Evolutionary conservation across 2,113 vertebrate genomes (phyloP).

Genomic region (Psilopsiagon aurifrons): DNA sequence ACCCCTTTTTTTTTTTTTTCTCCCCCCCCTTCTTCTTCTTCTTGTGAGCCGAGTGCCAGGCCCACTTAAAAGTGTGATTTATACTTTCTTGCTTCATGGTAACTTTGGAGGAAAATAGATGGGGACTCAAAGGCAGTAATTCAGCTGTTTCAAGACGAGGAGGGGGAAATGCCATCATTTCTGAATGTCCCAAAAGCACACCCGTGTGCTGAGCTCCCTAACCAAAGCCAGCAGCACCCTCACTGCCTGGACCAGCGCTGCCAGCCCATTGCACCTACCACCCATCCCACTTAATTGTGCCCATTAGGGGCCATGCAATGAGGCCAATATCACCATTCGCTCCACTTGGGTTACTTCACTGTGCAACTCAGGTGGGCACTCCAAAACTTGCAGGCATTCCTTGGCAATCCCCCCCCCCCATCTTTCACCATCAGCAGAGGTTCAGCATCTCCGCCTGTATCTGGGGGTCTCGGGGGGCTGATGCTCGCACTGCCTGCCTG

Average conservation of each 20-base stretch:
- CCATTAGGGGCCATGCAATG: not conserved
- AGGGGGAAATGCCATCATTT: constrained; percentile 72
- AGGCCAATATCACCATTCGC: not conserved
- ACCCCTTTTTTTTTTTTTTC: constrained; percentile 17
- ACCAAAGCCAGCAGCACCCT: not conserved
- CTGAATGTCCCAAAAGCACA: constrained; percentile 29
- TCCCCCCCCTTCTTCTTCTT: not conserved
- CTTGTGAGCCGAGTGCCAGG: constrained; percentile 77
- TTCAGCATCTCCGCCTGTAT: fast-evolving
- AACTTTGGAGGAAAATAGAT: constrained; percentile 79
- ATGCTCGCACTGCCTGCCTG: not conserved
- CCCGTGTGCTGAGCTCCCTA: not conserved
- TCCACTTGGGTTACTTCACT: not conserved
- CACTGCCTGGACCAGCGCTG: not conserved
- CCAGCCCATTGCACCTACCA: not conserved
- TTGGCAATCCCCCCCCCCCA: not conserved
- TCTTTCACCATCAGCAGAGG: fast-evolving
- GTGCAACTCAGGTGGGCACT: not conserved
- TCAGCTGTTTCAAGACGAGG: constrained; percentile 72
- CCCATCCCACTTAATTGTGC: not conserved
- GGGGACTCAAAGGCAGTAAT: constrained; percentile 79
- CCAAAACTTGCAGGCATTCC: fast-evolving
- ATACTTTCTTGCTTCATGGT: constrained; percentile 88
- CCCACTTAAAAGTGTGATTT: constrained; percentile 89
- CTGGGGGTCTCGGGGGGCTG: not conserved